Evolutionary conservation across 64 coral and sea anemone species (phyloP), one percentile per base, ranked within the genome.

Genomic region (Dendronephthya gigantea): DNA sequence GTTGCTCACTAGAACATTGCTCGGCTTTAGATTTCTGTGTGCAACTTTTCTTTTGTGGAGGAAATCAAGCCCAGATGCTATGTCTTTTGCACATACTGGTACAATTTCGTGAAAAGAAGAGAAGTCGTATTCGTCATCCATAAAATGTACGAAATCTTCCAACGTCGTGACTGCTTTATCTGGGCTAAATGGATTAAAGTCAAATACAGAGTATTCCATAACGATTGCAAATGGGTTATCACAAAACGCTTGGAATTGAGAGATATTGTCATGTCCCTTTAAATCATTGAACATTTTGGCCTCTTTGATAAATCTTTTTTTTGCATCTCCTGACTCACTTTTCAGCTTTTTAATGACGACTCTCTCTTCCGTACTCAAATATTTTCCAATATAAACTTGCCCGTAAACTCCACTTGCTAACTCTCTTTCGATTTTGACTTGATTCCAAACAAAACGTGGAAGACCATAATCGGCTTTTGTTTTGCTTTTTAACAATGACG

Each of bases 1-100:
- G 19, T 84, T 89, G 81, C 82, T 68, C n/a, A 89, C 88, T n/a
- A 89, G 40, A 43, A 89, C 88, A 84, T 90, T 90, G 15, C 32
- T 52, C 10, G 88, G 88, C 83, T 90, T 90, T 33, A 90, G 75
- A 32, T 90, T 82, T 74, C 88, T 33, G 45, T 90, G 82, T 31
- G 82, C 83, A 48, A 90, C 51, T 11, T 72, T 82, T 33, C 43
- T 48, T 13, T 36, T 83, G 62, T 90, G 88, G 9, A 90, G 68
- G 40, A 76, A 90, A 28, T 72, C 30, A 37, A 90, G 43, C 25
- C 56, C 83, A 50, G 9, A 30, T 40, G 32, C 29, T 12, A 85
- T 32, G 49, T 90, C 83, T 39, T 11, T 49, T 22, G 82, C 37
- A 62, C 68, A 74, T 30, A 74, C 68, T 10, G 30, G 19, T 27